Evolutionary conservation across 2,888 invertebrate genomes (phyloP), one percentile per base, ranked within the genome.

Genomic region (Zaprionus obscuricornis): DNA sequence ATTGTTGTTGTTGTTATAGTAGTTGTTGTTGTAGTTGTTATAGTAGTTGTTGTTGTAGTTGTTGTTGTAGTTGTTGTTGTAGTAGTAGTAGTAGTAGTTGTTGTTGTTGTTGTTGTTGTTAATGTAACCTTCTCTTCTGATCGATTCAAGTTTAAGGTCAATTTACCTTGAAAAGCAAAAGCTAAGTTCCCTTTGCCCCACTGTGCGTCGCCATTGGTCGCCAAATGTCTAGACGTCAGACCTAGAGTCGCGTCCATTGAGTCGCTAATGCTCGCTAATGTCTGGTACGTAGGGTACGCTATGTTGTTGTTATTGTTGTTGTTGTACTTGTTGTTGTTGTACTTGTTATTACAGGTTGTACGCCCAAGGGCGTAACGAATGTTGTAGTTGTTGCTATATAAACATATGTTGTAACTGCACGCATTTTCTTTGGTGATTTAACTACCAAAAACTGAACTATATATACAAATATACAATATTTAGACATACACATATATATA

Each of bases 61-160:
- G 31, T 31, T 40, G 26, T 14, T 14, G 26, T 34, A 59, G 52
- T 31, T 22, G n/a, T 49, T 36, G 17, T 13, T 10, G 37, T 37
- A n/a, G 31, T 31, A 34, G 26, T 14, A 11, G 26, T 34, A 59
- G 52, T 31, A 17, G n/a, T 49, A 29, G 17, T 16, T 27, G 42
- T 49, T 14, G 14, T 18, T 51, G 26, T 58, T 50, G 14, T 26
- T 16, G 36, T 29, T 43, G 17, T 42, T 40, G 47, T 49, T 55
- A 34, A 46, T 55, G 56, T 58, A 45, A 65, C 67, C 64, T 71
- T 71, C 71, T 71, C 34, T 54, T 64, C 67, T 50, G 60, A 49
- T 74, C 73, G 77, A 75, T 73, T 78, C 78, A 78, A 78, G 78
- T 78, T 78, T 78, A 78, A 78, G 78, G 78, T 77, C 76, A 31